These are phyloP conservation scores for Patella vulgata DNA, from an alignment of 1,140 invertebrate species.

Conservation along the genomic window DNA sequence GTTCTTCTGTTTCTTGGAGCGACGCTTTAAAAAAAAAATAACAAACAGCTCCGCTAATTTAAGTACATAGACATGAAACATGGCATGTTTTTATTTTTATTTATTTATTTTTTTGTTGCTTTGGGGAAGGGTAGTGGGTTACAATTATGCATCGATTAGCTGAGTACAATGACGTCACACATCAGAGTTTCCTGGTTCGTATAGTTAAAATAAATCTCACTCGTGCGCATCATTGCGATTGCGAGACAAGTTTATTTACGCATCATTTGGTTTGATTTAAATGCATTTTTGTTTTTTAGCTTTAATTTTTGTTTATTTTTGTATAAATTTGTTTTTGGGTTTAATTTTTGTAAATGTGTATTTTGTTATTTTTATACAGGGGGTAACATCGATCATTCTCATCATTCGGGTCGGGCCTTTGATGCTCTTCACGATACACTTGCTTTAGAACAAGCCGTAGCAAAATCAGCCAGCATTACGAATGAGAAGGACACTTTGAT, in stretches of 20 bases:
- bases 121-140: no score
- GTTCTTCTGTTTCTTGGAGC: neutral
- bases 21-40: neutral
- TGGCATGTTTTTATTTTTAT: no score
- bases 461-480: slow-evolving; percentile 73
- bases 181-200: no score
- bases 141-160: no score
- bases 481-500: slow-evolving; percentile 79
- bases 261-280: neutral
- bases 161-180: no score
- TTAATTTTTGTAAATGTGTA: neutral
- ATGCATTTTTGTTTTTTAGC: neutral
- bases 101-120: no score
- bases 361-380: slow-evolving; percentile 41
- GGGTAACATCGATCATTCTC: slow-evolving; percentile 82
- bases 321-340: neutral
- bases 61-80: neutral
- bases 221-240: no score
- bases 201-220: no score
- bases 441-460: slow-evolving; percentile 78
- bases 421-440: slow-evolving; percentile 83
- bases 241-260: no score
- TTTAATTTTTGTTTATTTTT: neutral
- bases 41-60: neutral
- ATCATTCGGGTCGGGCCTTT: slow-evolving; percentile 83